Conservation (phyloP, 2,888 invertebrate species). For the Lasioglossum figueresi region DNA sequence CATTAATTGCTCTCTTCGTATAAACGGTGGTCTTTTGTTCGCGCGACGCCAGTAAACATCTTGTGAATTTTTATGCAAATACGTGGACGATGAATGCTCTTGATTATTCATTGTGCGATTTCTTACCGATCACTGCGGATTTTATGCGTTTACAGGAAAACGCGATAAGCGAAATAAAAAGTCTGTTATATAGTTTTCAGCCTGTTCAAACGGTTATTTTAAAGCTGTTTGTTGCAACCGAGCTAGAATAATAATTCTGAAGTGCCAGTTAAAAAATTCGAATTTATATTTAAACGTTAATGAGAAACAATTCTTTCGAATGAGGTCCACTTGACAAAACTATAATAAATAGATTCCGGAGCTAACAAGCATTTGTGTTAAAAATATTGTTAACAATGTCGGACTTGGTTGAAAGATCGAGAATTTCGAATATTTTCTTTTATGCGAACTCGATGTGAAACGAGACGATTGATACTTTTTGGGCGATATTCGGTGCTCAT, state of each 20-base stretch:
- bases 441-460: neutral
- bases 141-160: too few relatives aligned
- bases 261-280: too few relatives aligned
- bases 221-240: neutral
- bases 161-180: too few relatives aligned
- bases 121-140: too few relatives aligned
- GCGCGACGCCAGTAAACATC: neutral
- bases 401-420: neutral
- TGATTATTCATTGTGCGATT: too few relatives aligned
- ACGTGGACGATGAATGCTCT: too few relatives aligned
- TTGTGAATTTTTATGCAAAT: neutral
- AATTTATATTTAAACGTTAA: too few relatives aligned
- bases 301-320: neutral
- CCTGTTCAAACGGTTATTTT: neutral
- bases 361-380: neutral
- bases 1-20: neutral
- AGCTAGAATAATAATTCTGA: too few relatives aligned
- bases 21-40: neutral
- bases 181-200: neutral
- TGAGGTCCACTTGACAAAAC: neutral
- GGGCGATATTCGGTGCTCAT: slow-evolving; percentile 22
- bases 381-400: neutral
- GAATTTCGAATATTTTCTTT: neutral
- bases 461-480: slow-evolving; percentile 19
- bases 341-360: neutral